Evolutionary conservation across 2,797 vertebrate species (phyloP).

Genomic region (Sylvia borin): DNA sequence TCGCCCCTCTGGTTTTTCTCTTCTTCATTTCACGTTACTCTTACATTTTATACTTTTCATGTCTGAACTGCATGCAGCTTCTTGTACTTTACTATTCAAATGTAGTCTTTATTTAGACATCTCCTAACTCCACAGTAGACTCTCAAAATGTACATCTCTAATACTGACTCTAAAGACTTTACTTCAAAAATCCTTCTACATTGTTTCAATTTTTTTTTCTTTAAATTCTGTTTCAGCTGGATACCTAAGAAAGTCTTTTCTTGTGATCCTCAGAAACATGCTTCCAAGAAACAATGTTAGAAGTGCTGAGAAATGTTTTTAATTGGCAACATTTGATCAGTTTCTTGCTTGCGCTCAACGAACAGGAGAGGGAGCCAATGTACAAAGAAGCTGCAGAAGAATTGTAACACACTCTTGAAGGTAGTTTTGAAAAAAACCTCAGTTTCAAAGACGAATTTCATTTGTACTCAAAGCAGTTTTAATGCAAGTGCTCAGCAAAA

Average conservation of each 20-base stretch:
- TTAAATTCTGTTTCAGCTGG: background rate
- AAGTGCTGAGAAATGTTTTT: background rate
- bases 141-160: background rate
- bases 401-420: rapidly evolving
- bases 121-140: background rate
- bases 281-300: background rate
- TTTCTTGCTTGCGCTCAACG: background rate
- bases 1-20: background rate
- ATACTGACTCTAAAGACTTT: background rate
- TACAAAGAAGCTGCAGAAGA: background rate
- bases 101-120: background rate
- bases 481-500: background rate
- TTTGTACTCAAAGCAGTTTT: background rate
- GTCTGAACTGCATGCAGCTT: background rate
- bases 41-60: background rate
- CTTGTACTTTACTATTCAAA: background rate
- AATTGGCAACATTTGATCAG: background rate
- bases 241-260: background rate
- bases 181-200: background rate
- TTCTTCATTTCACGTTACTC: background rate
- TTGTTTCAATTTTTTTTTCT: background rate
- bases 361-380: slow-evolving; percentile 54
- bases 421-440: background rate
- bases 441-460: background rate
- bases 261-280: background rate